Evolutionary conservation across 2,113 vertebrate species (phyloP), one percentile per base, ranked within the genome.

Genomic region (Dasyurus viverrinus): DNA sequence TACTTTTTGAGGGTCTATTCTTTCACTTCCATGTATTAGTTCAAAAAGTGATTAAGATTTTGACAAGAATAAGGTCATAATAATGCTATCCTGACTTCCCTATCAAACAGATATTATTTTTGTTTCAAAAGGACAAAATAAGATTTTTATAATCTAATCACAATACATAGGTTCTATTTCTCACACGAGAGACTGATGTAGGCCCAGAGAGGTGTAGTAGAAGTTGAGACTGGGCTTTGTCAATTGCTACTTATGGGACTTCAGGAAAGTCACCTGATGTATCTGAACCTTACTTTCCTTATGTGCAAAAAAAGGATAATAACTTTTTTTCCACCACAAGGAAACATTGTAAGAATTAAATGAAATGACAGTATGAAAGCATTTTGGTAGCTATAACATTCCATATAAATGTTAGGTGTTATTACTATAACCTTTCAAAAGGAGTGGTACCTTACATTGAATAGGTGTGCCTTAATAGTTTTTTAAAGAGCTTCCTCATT

Each of bases 31-130:
- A 54, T 52, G 30, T 54, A 54, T 93, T 94, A 92, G 54, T 30
- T 95, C 47, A 92, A 57, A 52, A 84, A 91, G 2, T 92, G 47
- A 54, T 91, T 91, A 57, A 57, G 50, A 94, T 54, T 93, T 93
- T 93, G 89, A 53, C 12, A 93, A 50, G 53, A n/a, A 2, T 54
- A 48, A 36, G 26, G 90, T 76, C 8, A 90, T 89, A 89, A 91
- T 91, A 52, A 60, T 19, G 47, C 8, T 91, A 89, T 57, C 27
- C 42, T 93, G 50, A 48, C 68, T 90, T 26, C 42, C 36, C 23
- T 60, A 26, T 76, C 54, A 94, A 53, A 46, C 14, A 68, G 57
- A 68, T 23, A 0, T 8, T 24, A 42, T 93, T 27, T 50, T 91
- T 23, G 48, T 90, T 94, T 95, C 54, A 30, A 3, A 55, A 57